These are phyloP conservation scores for Gnathonemus longibarbis DNA, from an alignment of 2,113 vertebrate species.

Conservation along the genomic window DNA sequence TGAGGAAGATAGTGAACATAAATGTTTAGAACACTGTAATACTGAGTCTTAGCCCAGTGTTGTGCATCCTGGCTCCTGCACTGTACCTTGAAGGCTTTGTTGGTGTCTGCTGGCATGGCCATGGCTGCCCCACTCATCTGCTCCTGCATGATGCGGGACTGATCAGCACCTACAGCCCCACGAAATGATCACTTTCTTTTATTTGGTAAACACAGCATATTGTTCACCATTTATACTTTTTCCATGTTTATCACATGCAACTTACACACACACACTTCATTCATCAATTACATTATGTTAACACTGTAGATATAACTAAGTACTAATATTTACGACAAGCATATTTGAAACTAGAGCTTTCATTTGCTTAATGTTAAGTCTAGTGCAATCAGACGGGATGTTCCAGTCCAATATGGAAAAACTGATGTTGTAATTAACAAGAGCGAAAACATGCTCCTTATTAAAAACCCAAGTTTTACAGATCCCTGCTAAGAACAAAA, in stretches of 20 bases:
- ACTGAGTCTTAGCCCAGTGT: neutral
- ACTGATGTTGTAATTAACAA: neutral
- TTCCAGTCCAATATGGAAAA: neutral
- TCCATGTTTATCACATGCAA: neutral
- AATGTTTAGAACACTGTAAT: neutral
- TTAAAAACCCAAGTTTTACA: neutral
- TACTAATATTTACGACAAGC: conserved; percentile 3
- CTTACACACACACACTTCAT: neutral
- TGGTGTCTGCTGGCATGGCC: conserved; percentile 97
- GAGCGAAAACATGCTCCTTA: neutral
- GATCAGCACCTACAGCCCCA: conserved; percentile 76
- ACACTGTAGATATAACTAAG: neutral
- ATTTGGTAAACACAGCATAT: neutral
- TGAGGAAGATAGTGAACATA: conserved; percentile 18
- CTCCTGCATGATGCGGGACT: conserved; percentile 96
- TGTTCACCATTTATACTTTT: neutral
- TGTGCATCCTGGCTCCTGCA: neutral
- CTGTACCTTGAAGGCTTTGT: conserved; percentile 96
- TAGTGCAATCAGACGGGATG: neutral
- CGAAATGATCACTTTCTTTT: neutral
- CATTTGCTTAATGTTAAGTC: neutral
- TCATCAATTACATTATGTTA: neutral
- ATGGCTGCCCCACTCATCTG: conserved; percentile 97
- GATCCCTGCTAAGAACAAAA: neutral
- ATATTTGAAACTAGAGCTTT: neutral